phyloP scores from a whole-genome alignment of 2,888 invertebrate species.

The Euzophera pinguis region DNA sequence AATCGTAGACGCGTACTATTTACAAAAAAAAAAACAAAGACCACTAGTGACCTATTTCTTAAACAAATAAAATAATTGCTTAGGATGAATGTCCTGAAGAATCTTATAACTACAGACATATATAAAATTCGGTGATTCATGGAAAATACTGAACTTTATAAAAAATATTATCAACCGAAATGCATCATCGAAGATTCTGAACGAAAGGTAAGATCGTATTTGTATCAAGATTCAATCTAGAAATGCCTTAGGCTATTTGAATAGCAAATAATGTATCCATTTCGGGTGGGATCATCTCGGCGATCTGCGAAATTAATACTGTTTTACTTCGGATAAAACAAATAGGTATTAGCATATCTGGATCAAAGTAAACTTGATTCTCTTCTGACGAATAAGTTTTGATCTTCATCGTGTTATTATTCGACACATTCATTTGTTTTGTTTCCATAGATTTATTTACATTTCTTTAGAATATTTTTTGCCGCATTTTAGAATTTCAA shows the following conservation, averaged over 20 bases:
- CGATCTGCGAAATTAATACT: conserved; percentile 68
- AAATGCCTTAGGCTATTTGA: conserved; percentile 59
- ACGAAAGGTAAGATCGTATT: neutral
- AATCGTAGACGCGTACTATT: neutral
- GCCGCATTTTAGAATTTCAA: too few species aligned
- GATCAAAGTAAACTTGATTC: conserved; percentile 50
- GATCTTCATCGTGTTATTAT: conserved; percentile 31
- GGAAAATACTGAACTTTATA: too few species aligned
- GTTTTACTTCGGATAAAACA: conserved; percentile 63
- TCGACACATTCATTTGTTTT: neutral
- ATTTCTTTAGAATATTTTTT: too few species aligned
- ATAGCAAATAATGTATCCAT: conserved; percentile 72
- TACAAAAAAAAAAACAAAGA: too few species aligned
- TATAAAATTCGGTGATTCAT: too few species aligned
- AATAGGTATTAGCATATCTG: conserved; percentile 73
- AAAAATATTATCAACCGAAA: neutral
- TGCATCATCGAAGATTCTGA: neutral
- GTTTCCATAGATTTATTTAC: too few species aligned
- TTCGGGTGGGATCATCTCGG: conserved; percentile 57
- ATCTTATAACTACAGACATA: too few species aligned
- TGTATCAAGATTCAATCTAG: conserved; percentile 16
- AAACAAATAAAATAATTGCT: too few species aligned
- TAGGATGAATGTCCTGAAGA: too few species aligned
- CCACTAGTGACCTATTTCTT: too few species aligned
- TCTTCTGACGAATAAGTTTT: conserved; percentile 32